These are phyloP conservation scores for Antheraea pernyi DNA, from an alignment of 1,140 invertebrate species.

Conservation along the genomic window DNA sequence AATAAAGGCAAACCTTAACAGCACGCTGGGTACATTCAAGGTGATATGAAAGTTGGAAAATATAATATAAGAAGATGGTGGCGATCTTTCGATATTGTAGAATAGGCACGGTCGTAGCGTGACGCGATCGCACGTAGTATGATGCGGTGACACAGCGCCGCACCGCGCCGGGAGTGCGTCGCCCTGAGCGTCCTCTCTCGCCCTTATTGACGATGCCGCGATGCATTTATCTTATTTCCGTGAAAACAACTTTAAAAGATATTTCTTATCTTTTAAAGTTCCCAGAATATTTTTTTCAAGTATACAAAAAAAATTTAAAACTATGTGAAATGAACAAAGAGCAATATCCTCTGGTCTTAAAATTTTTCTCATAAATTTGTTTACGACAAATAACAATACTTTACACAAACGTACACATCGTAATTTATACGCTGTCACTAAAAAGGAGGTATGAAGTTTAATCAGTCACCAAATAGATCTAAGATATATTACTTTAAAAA, in stretches of 20 bases:
- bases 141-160: no score
- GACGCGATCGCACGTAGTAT: slow-evolving; percentile 36
- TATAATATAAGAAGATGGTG: no score
- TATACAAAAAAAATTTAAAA: slow-evolving; percentile 8
- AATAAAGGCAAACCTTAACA: no score
- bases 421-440: no score
- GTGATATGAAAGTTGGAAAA: no score
- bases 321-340: slow-evolving; percentile 6
- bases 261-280: slow-evolving; percentile 51
- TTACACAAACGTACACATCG: no score
- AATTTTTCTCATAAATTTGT: no score
- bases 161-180: slow-evolving; percentile 42
- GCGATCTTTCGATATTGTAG: no score
- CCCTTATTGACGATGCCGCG: slow-evolving; percentile 47
- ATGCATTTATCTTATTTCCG: slow-evolving; percentile 55
- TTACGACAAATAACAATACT: slow-evolving; percentile 1
- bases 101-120: slow-evolving; percentile 27
- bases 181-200: slow-evolving; percentile 62
- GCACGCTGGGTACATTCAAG: no score
- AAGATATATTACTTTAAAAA: no score
- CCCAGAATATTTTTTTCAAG: slow-evolving; percentile 34
- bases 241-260: slow-evolving; percentile 58
- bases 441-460: no score
- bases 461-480: no score
- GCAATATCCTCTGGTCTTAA: neutral